Evolutionary conservation across 2,113 vertebrate species (phyloP).

Genomic region (Lonchura striata): DNA sequence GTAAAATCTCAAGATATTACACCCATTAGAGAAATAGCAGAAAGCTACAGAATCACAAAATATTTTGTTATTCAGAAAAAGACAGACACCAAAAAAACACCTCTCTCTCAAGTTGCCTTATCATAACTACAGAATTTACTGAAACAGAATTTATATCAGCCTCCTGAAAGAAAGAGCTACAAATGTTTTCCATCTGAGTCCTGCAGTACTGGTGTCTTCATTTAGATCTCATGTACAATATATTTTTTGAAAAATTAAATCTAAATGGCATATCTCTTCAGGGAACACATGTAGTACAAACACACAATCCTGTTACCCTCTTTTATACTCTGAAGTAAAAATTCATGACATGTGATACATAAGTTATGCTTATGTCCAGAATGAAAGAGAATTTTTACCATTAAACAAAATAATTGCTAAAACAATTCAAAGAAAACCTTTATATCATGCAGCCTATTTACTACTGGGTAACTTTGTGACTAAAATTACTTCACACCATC

Average conservation of each 20-base stretch:
- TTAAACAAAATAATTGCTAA: neutral
- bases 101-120: neutral
- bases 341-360: neutral
- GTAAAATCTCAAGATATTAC: slow-evolving; percentile 76
- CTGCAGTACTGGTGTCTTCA: neutral
- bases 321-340: neutral
- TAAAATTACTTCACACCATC: slow-evolving; percentile 72
- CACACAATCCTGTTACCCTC: neutral
- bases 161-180: neutral
- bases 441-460: neutral
- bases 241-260: neutral
- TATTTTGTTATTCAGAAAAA: neutral
- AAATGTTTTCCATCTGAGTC: neutral
- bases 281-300: neutral
- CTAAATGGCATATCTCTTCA: neutral
- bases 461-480: slow-evolving; percentile 29
- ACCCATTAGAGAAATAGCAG: slow-evolving; percentile 72
- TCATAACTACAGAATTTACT: neutral
- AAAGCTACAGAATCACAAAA: slow-evolving; percentile 61
- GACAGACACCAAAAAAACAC: neutral
- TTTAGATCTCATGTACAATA: neutral
- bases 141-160: neutral
- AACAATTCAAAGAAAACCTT: neutral
- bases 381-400: neutral
- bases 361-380: neutral